Base-by-base conservation (phyloP, 1,140 invertebrate species). In the Bombus picipes region DNA sequence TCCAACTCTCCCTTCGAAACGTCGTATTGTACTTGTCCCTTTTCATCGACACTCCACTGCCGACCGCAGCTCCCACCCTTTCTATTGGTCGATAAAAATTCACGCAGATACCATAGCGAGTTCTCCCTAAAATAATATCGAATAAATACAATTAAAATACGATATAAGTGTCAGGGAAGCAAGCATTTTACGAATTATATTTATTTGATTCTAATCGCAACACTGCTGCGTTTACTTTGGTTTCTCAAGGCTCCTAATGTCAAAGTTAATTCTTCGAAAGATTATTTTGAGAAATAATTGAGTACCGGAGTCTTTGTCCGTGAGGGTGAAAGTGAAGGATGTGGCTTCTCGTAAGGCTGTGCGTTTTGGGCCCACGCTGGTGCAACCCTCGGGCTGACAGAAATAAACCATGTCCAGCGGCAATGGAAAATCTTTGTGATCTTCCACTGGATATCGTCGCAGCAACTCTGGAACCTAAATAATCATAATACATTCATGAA, bases 401-500 rank as follows among this genome's bases (percentile, higher is more conserved):
- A 99, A 99, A 93, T 99, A 99, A 13, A 99, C 99, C 96, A 99
- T 99, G 95, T 99, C 99, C 91, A 99, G 95, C 2, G 99, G 99
- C 86, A 99, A 95, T 1, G 98, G 97, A 95, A 99, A 99, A 95
- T 99, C 99, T 93, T 98, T 97, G 95, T 99, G 99, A 95, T 99
- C 99, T 87, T 99, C 98, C 13, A 98, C 96, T 0, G 99, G 99
- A 95, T 99, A 99, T n/a, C 99, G 96, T 57, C 99, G 96, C n/a
- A 99, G 95, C 32, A 99, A 95, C 95, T 99, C 98, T 57, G 98
- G 98, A 32, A 97, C 96, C 97, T 98, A 82, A 9, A 62, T 39
- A 39, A 25, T 39, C 28, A 32, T 15, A 43, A 10, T 22, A 10
- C 25, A 39, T 39, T 25, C 22, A 4, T 37, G 0, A 70, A 37